Percentiles rank a stretch among this genome's conserved stretches.
phyloP scores from a whole-genome alignment of 1,140 invertebrate species.

The Nymphalis io region DNA sequence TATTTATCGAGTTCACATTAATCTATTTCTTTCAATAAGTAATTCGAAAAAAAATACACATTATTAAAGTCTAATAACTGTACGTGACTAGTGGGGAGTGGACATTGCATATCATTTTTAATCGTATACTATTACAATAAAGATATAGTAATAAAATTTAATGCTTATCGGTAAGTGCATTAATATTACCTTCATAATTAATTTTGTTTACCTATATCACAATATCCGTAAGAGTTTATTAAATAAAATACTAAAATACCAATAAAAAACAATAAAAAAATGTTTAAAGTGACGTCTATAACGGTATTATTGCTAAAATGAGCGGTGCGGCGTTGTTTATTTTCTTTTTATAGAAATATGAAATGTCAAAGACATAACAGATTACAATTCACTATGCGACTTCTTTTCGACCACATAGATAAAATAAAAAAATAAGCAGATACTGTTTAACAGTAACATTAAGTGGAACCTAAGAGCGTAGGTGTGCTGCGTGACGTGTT shows the following conservation, averaged over 20 bases:
- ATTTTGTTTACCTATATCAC: not conserved
- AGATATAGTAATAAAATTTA: not conserved
- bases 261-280: too few relatives aligned
- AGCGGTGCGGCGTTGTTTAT: too few relatives aligned
- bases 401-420: too few relatives aligned
- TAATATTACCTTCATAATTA: not conserved
- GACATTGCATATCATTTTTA: not conserved
- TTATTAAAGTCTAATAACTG: not conserved
- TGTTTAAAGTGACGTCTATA: too few relatives aligned
- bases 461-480: constrained; percentile 1
- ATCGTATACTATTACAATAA: not conserved
- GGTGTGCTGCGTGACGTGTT: constrained; percentile 1
- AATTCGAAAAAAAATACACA: not conserved
- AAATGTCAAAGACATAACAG: too few relatives aligned
- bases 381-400: too few relatives aligned
- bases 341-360: too few relatives aligned
- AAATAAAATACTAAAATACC: not conserved
- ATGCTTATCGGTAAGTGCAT: not conserved
- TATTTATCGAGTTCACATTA: not conserved
- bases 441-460: not conserved
- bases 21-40: not conserved
- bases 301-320: too few relatives aligned
- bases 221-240: not conserved
- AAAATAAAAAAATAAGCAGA: not conserved
- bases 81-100: not conserved